These are phyloP conservation scores for Lydus trimaculatus DNA, from an alignment of 2,888 invertebrate genomes.

Conservation along the genomic window DNA sequence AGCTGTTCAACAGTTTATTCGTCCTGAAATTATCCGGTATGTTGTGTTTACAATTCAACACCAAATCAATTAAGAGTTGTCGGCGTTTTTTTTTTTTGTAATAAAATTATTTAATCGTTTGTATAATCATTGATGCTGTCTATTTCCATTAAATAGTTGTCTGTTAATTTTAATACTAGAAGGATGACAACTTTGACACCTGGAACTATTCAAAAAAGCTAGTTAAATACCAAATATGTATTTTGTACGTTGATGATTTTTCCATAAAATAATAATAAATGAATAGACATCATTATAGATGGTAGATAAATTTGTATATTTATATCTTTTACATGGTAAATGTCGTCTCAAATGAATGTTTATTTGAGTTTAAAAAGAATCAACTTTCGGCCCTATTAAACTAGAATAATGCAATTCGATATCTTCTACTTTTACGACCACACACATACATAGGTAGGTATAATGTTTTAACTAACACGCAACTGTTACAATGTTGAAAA, in stretches of 20 bases:
- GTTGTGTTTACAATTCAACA: neutral
- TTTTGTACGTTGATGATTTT: neutral
- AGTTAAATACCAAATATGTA: neutral
- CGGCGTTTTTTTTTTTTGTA: neutral
- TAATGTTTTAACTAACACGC: neutral
- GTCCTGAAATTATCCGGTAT: neutral
- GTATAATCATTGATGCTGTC: too few relatives aligned
- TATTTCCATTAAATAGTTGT: neutral
- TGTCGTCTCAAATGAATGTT: neutral
- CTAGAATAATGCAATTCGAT: conserved; percentile 14
- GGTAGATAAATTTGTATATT: neutral
- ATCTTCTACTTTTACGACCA: conserved; percentile 1
- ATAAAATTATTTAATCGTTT: neutral
- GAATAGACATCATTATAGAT: neutral
- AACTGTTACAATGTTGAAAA: neutral
- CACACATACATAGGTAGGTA: neutral
- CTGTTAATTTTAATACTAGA: neutral
- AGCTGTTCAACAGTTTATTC: neutral
- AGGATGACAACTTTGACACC: neutral
- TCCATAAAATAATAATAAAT: neutral
- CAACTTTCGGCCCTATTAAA: conserved; percentile 11
- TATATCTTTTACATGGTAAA: conserved; percentile 1
- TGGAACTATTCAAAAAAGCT: neutral
- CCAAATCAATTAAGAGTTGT: neutral
- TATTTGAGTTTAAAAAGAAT: neutral